A percentile compares a stretch with the other conserved stretches of the same genome.
Conservation (phyloP, 2,113 vertebrate species). For the Candoia aspera region DNA sequence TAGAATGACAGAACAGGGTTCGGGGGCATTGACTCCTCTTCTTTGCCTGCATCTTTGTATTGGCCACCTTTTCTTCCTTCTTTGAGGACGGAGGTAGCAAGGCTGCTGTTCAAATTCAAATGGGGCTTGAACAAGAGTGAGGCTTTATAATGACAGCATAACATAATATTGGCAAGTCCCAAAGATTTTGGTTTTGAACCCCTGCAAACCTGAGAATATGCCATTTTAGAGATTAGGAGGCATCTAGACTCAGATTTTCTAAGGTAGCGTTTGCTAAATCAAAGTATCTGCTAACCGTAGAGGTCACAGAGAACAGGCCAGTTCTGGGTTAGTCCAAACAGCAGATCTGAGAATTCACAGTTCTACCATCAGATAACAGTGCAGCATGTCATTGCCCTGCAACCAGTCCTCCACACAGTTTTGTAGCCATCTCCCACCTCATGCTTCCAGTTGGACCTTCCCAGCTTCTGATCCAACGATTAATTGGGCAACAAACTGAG, state of each 20-base stretch:
- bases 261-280: not conserved
- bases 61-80: not conserved
- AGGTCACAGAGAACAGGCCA: not conserved
- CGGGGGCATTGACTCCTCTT: slow-evolving; percentile 5
- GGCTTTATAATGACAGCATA: not conserved
- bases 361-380: not conserved
- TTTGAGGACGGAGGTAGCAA: not conserved
- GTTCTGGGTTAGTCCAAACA: not conserved
- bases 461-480: not conserved
- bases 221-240: not conserved
- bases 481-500: not conserved
- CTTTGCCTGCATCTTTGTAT: not conserved
- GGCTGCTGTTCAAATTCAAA: not conserved
- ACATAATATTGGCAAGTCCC: not conserved
- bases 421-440: not conserved
- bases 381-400: not conserved
- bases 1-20: slow-evolving; percentile 14
- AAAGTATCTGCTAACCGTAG: not conserved
- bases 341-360: not conserved
- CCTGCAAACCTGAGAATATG: not conserved
- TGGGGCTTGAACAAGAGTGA: not conserved
- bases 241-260: not conserved
- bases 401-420: not conserved
- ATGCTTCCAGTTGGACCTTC: not conserved
- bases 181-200: not conserved